Conservation (phyloP, 2,888 invertebrate species). For the Hecatera dysodea region DNA sequence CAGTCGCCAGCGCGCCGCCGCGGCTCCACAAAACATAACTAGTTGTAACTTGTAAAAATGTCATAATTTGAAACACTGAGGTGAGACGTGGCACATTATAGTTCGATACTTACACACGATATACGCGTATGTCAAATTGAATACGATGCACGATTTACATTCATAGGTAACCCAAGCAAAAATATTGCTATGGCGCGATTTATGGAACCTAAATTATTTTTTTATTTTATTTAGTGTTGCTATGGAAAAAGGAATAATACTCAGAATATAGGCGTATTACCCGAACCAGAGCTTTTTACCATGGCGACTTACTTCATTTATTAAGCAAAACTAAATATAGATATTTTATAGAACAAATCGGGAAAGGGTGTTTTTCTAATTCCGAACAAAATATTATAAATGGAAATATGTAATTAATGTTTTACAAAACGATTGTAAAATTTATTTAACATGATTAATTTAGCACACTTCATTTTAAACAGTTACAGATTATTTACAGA, state of each 20-base stretch:
- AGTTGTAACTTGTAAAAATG: slow-evolving; percentile 67
- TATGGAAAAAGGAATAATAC: neutral
- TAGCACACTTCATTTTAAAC: neutral
- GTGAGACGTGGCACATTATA: slow-evolving; percentile 79
- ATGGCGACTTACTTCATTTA: neutral
- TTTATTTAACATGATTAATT: neutral
- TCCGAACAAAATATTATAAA: neutral
- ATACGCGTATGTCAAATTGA: slow-evolving; percentile 62
- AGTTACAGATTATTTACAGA: slow-evolving; percentile 19
- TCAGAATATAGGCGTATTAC: neutral
- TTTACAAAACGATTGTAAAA: neutral
- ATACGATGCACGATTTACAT: slow-evolving; percentile 37
- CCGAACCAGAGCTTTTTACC: no score
- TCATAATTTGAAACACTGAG: slow-evolving; percentile 76
- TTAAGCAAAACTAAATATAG: neutral
- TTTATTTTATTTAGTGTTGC: no score
- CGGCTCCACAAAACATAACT: slow-evolving; percentile 48
- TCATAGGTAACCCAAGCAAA: neutral
- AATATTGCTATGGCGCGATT: no score
- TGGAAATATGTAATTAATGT: neutral
- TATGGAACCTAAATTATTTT: no score
- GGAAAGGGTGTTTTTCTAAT: neutral
- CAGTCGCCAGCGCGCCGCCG: slow-evolving; percentile 29
- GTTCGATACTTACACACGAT: slow-evolving; percentile 63
- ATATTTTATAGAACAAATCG: neutral